phyloP scores from a whole-genome alignment of 2,888 invertebrate genomes.

The Glyphotaelius pellucidus region DNA sequence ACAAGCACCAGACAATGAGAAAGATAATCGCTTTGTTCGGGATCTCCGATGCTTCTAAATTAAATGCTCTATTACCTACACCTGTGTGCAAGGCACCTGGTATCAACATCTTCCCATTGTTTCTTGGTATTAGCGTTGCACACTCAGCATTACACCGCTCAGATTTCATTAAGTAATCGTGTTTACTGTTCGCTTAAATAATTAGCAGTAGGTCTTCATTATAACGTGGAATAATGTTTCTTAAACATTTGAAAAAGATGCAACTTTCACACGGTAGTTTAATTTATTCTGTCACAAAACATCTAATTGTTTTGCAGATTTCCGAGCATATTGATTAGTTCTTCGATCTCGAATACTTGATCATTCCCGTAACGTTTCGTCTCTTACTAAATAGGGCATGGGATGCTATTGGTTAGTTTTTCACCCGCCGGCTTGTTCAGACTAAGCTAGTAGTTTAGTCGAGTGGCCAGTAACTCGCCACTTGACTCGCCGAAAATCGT shows the following conservation, averaged over 20 bases:
- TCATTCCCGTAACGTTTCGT: too few relatives aligned
- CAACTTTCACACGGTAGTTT: neutral
- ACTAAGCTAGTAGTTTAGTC: too few relatives aligned
- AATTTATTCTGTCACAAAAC: too few relatives aligned
- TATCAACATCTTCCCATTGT: neutral
- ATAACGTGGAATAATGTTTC: neutral
- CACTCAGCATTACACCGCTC: neutral
- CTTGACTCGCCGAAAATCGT: too few relatives aligned
- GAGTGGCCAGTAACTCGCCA: too few relatives aligned
- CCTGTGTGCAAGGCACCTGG: neutral
- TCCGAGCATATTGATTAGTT: too few relatives aligned
- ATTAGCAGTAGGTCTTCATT: neutral
- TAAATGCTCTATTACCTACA: neutral
- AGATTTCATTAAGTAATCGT: neutral
- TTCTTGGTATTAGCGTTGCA: neutral
- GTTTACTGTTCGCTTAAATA: neutral
- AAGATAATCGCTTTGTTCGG: neutral
- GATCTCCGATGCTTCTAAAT: neutral
- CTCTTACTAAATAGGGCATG: too few relatives aligned
- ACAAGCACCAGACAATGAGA: neutral
- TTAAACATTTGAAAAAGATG: neutral
- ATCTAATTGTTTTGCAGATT: too few relatives aligned
- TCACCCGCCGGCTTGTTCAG: too few relatives aligned
- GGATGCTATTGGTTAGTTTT: too few relatives aligned
- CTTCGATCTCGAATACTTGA: too few relatives aligned